A percentile compares a stretch with the other conserved stretches of the same genome.
Conservation (phyloP, 1,140 invertebrate genomes). For the Brachystomella parvula region DNA sequence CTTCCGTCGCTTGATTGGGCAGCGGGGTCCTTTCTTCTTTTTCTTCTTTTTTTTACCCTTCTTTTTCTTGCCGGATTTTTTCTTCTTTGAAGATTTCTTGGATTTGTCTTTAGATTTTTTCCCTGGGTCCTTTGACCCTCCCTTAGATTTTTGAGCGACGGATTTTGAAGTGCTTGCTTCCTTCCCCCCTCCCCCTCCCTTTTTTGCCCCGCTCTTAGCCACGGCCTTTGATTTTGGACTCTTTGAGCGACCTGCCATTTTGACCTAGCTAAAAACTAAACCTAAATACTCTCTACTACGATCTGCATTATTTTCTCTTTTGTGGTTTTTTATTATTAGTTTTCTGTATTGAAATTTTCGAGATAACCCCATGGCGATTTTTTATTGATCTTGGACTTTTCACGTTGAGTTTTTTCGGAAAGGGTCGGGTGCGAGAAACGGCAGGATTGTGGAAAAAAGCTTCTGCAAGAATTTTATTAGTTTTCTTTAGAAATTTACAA, state of each 20-base stretch:
- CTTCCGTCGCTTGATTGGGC: slow-evolving; percentile 34
- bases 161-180: slow-evolving; percentile 4
- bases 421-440: too few species aligned
- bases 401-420: too few species aligned
- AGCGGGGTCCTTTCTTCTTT: slow-evolving; percentile 29
- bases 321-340: neutral
- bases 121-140: neutral
- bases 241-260: neutral
- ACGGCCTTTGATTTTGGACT: neutral
- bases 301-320: too few species aligned
- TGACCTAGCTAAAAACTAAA: neutral
- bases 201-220: neutral
- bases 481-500: too few species aligned
- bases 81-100: slow-evolving; percentile 16
- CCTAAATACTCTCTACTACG: neutral
- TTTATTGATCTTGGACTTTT: too few species aligned
- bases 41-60: slow-evolving; percentile 27
- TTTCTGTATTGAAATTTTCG: too few species aligned
- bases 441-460: too few species aligned
- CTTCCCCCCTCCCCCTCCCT: neutral
- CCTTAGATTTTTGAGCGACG: too few species aligned
- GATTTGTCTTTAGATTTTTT: slow-evolving; percentile 12
- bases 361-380: too few species aligned
- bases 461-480: too few species aligned
- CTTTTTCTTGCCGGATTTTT: slow-evolving; percentile 23